phyloP scores from a whole-genome alignment of 2,113 vertebrate genomes.

The Sitta europaea region DNA sequence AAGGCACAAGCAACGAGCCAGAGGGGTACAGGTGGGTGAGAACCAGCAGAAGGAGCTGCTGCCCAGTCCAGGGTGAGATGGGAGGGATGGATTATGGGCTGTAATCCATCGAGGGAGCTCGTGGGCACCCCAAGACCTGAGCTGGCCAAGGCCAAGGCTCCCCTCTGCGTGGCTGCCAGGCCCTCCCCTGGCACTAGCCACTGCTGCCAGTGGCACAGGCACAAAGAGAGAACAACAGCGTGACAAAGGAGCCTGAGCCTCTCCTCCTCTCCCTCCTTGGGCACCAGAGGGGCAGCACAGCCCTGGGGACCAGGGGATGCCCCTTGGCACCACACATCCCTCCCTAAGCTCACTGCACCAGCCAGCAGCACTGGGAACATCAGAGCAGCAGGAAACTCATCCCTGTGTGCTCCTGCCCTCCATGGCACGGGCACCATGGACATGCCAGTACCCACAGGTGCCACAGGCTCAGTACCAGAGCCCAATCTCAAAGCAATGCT shows the following conservation, averaged over 20 bases:
- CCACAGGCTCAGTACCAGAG: neutral
- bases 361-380: neutral
- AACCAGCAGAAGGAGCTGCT: neutral
- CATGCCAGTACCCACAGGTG: neutral
- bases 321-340: neutral
- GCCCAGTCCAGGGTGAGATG: neutral
- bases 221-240: slow-evolving; percentile 39
- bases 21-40: neutral
- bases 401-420: neutral
- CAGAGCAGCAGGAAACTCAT: neutral
- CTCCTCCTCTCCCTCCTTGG: neutral
- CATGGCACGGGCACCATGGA: accelerated
- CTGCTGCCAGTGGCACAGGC: neutral
- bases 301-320: neutral
- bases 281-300: accelerated
- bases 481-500: neutral
- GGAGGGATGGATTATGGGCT: neutral
- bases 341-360: neutral
- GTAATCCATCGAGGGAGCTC: neutral
- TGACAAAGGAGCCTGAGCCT: neutral
- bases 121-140: neutral
- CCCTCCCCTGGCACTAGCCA: slow-evolving; percentile 16
- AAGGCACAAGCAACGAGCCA: neutral
- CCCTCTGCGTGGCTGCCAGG: neutral
- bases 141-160: slow-evolving; percentile 24